Evolutionary conservation across 2,113 vertebrate genomes (phyloP).

Genomic region (Alligator sinensis): DNA sequence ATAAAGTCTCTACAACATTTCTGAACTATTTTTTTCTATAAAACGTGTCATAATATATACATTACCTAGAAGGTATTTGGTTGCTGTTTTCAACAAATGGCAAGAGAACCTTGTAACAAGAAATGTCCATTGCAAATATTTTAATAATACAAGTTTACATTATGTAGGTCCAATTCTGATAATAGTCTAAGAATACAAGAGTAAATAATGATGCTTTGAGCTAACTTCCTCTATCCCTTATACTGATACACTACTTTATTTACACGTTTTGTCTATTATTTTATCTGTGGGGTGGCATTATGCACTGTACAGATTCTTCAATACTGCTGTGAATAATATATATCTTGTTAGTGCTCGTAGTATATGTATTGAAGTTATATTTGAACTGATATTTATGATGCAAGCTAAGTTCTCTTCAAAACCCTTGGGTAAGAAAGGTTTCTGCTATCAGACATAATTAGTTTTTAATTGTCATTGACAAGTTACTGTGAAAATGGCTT

Average conservation of each 20-base stretch:
- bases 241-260: neutral
- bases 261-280: neutral
- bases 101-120: neutral
- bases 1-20: neutral
- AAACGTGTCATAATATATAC: neutral
- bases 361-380: neutral
- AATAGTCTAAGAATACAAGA: neutral
- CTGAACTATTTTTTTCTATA: neutral
- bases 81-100: neutral
- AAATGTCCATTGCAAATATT: neutral
- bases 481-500: conserved; percentile 5
- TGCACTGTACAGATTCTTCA: neutral
- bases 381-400: conserved; percentile 28
- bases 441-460: conserved; percentile 29
- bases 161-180: neutral
- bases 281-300: neutral
- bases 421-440: conserved; percentile 14
- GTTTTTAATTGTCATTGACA: conserved; percentile 42
- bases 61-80: neutral
- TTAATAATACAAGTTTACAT: neutral
- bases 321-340: neutral
- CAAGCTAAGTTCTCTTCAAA: neutral
- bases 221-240: neutral
- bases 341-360: neutral
- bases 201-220: neutral